Evolutionary conservation across 2,797 vertebrate species (phyloP).

Genomic region (Cryptoprocta ferox): DNA sequence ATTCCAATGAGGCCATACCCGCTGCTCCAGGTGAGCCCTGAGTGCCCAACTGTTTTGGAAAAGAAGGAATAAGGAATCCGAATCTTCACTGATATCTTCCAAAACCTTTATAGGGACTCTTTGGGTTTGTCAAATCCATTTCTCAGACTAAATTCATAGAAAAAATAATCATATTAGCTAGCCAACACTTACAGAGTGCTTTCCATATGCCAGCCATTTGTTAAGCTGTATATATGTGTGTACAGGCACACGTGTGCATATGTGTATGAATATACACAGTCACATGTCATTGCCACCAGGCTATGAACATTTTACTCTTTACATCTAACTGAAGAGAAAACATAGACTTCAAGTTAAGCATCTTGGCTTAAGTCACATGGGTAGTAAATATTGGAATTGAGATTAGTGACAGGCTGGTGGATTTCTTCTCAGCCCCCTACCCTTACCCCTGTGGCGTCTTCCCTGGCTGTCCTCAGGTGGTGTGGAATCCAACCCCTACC

Average conservation of each 20-base stretch:
- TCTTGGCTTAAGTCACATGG: background rate
- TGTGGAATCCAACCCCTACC: background rate
- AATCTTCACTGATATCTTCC: background rate
- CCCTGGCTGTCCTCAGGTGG: background rate
- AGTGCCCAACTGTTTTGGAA: background rate
- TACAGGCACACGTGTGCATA: rapidly evolving
- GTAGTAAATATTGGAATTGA: background rate
- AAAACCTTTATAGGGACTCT: background rate
- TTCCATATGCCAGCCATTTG: background rate
- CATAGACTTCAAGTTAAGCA: background rate
- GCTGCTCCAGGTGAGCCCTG: constrained; percentile 91
- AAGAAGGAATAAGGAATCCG: background rate
- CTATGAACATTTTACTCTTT: background rate
- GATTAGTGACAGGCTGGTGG: background rate
- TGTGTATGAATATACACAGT: background rate
- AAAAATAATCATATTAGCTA: background rate
- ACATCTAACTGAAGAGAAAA: constrained; percentile 44
- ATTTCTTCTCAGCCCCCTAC: background rate
- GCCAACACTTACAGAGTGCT: background rate
- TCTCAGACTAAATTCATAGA: background rate
- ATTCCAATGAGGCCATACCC: constrained; percentile 89
- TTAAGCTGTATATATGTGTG: background rate
- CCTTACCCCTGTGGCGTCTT: background rate
- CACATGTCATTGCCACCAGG: background rate
- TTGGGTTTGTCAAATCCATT: background rate